These are phyloP conservation scores for Magallana gigas DNA, from an alignment of 1,140 invertebrate genomes.

Conservation along the genomic window DNA sequence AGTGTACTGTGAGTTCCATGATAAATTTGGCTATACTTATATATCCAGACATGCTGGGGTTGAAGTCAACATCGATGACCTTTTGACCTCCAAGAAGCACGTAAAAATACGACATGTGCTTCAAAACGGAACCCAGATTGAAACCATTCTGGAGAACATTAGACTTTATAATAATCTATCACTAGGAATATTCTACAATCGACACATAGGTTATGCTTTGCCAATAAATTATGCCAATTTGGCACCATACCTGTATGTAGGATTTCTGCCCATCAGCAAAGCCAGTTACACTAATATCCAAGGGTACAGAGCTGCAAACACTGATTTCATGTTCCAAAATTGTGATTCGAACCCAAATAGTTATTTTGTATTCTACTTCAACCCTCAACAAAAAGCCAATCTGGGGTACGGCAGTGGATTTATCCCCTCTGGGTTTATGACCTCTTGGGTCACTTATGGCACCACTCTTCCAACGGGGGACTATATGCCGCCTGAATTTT, in stretches of 20 bases:
- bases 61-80: constrained; percentile 37
- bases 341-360: constrained; percentile 51
- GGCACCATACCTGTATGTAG: constrained; percentile 43
- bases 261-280: constrained; percentile 42
- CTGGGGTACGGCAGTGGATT: background rate
- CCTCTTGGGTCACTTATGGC: background rate
- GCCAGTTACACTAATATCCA: constrained; percentile 18
- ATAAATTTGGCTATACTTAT: constrained; percentile 42
- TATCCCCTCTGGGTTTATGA: background rate
- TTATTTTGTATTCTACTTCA: constrained; percentile 53
- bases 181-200: constrained; percentile 45
- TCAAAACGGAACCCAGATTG: constrained; percentile 3
- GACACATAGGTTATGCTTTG: constrained; percentile 41
- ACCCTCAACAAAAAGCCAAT: background rate
- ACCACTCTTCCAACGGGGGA: background rate
- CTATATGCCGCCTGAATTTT: constrained; percentile 36
- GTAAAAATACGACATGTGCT: constrained; percentile 29
- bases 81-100: constrained; percentile 21
- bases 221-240: background rate
- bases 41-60: constrained; percentile 29
- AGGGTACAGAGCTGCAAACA: constrained; percentile 35
- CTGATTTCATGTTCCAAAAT: constrained; percentile 43
- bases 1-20: constrained; percentile 47
- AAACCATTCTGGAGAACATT: constrained; percentile 40
- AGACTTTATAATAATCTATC: background rate